Evolutionary conservation across 2,888 invertebrate genomes (phyloP), one percentile per base, ranked within the genome.

Genomic region (Lottia scabra): DNA sequence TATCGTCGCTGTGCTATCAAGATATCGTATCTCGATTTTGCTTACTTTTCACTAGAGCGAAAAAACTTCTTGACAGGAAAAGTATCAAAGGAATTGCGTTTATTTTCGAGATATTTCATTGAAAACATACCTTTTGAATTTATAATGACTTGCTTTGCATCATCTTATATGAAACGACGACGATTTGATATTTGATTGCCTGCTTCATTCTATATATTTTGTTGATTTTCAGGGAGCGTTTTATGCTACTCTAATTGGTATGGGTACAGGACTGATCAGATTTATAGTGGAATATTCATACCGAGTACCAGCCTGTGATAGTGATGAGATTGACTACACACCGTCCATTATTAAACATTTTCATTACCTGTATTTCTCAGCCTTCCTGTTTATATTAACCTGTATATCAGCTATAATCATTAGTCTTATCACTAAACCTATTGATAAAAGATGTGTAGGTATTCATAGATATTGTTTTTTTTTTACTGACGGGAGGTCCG

Each of bases 171-270:
- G n/a, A n/a, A n/a, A 30, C 30, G 5, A 30, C 5, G 30, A 5
- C 38, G 8, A 38, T 38, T 8, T 10, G 5, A 38, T 38, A 8
- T 38, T 38, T 6, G 10, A 10, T 38, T 10, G 30, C 2, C 6
- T 30, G 30, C n/a, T n/a, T n/a, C n/a, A n/a, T n/a, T n/a, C n/a
- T 30, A 4, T 4, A 30, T 30, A 30, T 30, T 30, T 2, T 4
- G 30, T 27, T 27, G 1, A 4, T n/a, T 80, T 81, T n/a, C 83
- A 92, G 91, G 92, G 91, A 4, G 92, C 92, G 0, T 92, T 92
- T 81, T 91, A 89, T 89, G 90, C 90, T 0, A 83, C 92, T n/a
- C 88, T 91, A 83, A 77, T 89, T 26, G 92, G 92, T 0, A 85
- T 92, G 73, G 78, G 85, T 16, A 81, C 90, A 8, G 91, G 91